These are phyloP conservation scores for Drosophila tristis DNA, from an alignment of 1,140 invertebrate species.

Conservation along the genomic window DNA sequence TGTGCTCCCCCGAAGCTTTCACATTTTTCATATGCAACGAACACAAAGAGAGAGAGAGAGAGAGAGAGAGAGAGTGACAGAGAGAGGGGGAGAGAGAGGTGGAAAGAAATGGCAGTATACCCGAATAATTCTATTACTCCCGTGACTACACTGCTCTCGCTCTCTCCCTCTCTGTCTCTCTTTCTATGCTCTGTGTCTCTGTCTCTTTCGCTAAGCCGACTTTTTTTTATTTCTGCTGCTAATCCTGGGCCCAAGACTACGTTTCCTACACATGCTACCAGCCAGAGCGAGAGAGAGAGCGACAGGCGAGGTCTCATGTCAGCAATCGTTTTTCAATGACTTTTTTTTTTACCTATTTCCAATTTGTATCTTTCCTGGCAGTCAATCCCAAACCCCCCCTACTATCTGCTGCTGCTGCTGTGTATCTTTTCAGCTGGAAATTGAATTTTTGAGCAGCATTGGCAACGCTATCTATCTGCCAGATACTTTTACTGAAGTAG, in stretches of 20 bases:
- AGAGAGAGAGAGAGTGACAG: too few species aligned
- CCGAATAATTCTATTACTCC: too few species aligned
- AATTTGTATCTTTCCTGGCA: conserved; percentile 57
- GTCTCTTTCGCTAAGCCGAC: conserved; percentile 4
- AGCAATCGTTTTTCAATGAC: conserved; percentile 81
- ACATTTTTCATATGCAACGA: conserved; percentile 51
- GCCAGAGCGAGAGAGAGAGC: conserved; percentile 8
- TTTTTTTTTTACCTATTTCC: conserved; percentile 74
- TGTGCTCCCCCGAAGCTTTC: conserved; percentile 25
- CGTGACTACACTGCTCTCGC: too few species aligned
- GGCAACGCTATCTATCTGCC: conserved; percentile 44
- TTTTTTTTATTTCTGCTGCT: conserved; percentile 28
- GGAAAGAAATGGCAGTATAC: too few species aligned
- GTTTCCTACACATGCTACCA: conserved; percentile 44
- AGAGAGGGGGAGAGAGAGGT: too few species aligned
- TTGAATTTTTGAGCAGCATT: conserved; percentile 79
- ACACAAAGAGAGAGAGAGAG: not conserved
- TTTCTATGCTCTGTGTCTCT: conserved; percentile 10
- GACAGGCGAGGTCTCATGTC: conserved; percentile 48
- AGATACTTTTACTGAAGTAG: conserved; percentile 43
- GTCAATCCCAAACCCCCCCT: conserved; percentile 4
- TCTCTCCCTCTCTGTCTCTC: not conserved
- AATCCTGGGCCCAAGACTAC: conserved; percentile 45
- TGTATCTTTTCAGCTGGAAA: conserved; percentile 77
- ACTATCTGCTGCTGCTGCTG: conserved; percentile 12